A percentile compares a stretch with the other conserved stretches of the same genome.
Evolutionary conservation across 2,888 invertebrate genomes (phyloP).

Genomic region (Eilema sororculum): DNA sequence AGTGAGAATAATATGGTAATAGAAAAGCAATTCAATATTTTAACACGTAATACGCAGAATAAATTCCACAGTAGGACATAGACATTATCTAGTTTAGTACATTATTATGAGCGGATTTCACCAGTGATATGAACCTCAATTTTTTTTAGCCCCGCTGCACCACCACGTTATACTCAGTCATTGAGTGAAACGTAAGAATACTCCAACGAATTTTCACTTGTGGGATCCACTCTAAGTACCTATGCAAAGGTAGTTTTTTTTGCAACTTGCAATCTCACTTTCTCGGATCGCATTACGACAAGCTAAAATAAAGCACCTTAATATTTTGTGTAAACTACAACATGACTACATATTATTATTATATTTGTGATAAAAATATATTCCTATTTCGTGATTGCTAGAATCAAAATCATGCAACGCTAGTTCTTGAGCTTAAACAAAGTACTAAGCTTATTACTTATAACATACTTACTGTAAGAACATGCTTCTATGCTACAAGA

Average conservation of each 20-base stretch:
- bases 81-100: background rate
- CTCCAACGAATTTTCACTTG: background rate
- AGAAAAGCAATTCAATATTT: constrained; percentile 41
- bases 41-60: background rate
- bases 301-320: constrained; percentile 34
- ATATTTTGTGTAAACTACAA: constrained; percentile 10
- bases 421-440: constrained; percentile 34
- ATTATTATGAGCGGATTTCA: background rate
- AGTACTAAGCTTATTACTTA: constrained; percentile 39
- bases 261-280: background rate
- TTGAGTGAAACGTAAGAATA: background rate
- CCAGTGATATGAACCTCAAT: too few species aligned
- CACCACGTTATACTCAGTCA: background rate
- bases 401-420: constrained; percentile 40
- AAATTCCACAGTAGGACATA: constrained; percentile 28
- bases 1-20: constrained; percentile 22
- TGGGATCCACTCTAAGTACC: background rate
- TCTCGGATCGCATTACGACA: constrained; percentile 25
- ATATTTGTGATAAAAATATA: constrained; percentile 28
- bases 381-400: constrained; percentile 29
- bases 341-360: constrained; percentile 12
- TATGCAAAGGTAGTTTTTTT: background rate
- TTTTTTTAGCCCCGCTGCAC: too few species aligned
- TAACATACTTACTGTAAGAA: constrained; percentile 44
- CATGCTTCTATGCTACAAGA: constrained; percentile 46